Conservation (phyloP, 2,888 invertebrate species). For the Quadroppia sp. region DNA sequence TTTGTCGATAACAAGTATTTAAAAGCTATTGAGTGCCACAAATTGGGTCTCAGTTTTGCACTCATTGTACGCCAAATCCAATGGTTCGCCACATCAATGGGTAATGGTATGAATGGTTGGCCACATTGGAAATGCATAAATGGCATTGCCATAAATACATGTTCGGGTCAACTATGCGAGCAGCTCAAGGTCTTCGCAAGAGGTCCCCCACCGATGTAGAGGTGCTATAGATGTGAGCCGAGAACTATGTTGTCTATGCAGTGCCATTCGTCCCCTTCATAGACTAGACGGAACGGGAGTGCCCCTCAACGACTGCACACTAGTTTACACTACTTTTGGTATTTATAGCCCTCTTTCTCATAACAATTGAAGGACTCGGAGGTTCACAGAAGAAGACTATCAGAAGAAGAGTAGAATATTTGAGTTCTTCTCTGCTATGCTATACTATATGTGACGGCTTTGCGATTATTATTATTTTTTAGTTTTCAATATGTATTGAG, state of each 20-base stretch:
- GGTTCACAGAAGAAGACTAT: slow-evolving; percentile 1
- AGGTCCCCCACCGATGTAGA: too few species aligned
- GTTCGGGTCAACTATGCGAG: not conserved
- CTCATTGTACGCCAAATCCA: not conserved
- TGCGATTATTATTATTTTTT: not conserved
- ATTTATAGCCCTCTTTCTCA: slow-evolving; percentile 7
- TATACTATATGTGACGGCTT: slow-evolving; percentile 8
- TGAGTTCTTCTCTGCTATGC: too few species aligned
- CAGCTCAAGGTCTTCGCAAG: not conserved
- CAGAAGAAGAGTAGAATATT: slow-evolving; percentile 11
- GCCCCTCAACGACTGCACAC: not conserved
- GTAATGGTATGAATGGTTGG: not conserved
- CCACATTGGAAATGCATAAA: not conserved
- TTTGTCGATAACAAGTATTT: too few species aligned
- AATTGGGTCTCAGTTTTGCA: not conserved
- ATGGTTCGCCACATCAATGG: slow-evolving; percentile 9
- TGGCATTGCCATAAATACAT: not conserved
- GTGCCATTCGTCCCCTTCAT: not conserved
- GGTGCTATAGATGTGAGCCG: too few species aligned
- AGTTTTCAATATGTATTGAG: not conserved
- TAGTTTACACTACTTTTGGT: not conserved
- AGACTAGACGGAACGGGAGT: slow-evolving; percentile 19
- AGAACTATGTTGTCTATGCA: too few species aligned
- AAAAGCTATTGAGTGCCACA: too few species aligned
- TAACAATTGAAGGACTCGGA: not conserved